Conservation (phyloP, 2,888 invertebrate species). For the Acronicta aceris region DNA sequence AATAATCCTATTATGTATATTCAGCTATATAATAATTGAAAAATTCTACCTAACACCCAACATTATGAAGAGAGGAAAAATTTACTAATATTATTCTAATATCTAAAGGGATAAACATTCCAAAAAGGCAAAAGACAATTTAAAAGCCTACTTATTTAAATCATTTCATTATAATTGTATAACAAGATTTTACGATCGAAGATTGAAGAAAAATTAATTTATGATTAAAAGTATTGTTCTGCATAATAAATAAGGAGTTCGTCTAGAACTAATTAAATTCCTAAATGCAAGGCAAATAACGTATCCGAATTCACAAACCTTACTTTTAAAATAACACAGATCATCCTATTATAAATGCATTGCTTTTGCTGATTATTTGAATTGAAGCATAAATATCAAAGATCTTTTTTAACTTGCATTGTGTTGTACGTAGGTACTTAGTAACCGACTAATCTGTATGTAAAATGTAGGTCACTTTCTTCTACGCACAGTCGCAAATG, state of each 20-base stretch:
- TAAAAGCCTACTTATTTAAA: slow-evolving; percentile 54
- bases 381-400: too few species aligned
- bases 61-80: slow-evolving; percentile 46
- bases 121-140: slow-evolving; percentile 54
- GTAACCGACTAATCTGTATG: too few species aligned
- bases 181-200: slow-evolving; percentile 15
- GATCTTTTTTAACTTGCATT: too few species aligned
- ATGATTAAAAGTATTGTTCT: background rate
- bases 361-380: background rate
- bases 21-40: slow-evolving; percentile 38
- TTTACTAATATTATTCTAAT: slow-evolving; percentile 35
- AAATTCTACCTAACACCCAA: slow-evolving; percentile 53
- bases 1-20: slow-evolving; percentile 21
- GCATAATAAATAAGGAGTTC: too few species aligned
- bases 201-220: background rate
- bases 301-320: too few species aligned
- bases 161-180: slow-evolving; percentile 3
- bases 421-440: too few species aligned
- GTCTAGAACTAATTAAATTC: too few species aligned
- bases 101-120: slow-evolving; percentile 39
- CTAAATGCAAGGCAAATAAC: too few species aligned
- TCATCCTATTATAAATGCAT: too few species aligned
- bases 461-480: too few species aligned
- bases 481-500: too few species aligned
- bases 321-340: too few species aligned